Base-by-base conservation (phyloP, 2,113 vertebrate genomes). In the Glaucomys volans region DNA sequence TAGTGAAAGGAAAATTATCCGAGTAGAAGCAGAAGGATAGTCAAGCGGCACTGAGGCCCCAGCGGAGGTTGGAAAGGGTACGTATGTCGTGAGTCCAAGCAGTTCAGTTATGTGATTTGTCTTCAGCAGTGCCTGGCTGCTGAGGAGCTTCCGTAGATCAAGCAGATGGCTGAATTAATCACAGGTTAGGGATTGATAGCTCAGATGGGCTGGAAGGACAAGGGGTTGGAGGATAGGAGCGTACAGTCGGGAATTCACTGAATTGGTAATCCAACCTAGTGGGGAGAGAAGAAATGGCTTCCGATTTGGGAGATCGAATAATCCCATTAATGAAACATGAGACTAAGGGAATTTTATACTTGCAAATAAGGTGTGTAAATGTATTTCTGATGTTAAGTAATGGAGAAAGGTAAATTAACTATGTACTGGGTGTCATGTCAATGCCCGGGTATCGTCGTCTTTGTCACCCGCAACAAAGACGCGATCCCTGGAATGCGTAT, bases 121-220 rank as follows among this genome's bases (percentile, higher is more conserved):
- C 71, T 57, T 64, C 76, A 94, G 62, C 40, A 59, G 42, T 30
- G 14, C 44, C 89, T 90, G 84, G 92, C 90, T 92, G 47, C 35
- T 57, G 69, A 64, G 35, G 57, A 85, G 24, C 69, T 90, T 79
- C 84, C 92, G 79, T 44, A 75, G 84, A 66, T 42, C 20, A 94
- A 76, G 64, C 95, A 96, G 92, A 96, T 83, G 90, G 84, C 44
- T 86, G 42, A 22, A 93, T 89, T 64, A 95, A 83, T 95, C 87
- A 85, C 18, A 86, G 69, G 30, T 74, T 85, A 64, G 57, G 42
- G 5, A 50, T 28, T 12, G 52, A 22, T 88, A 44, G 75, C 18
- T 75, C 62, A 62, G 12, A 54, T 54, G 26, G 17, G 47, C 32
- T 44, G 40, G 28, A 83, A 95, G 50, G 74, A 93, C 24, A 72